Evolutionary conservation across 37 sponge, comb jelly and placozoan genomes (phyloP).

Genomic region (Diacarnus erythraeanus): DNA sequence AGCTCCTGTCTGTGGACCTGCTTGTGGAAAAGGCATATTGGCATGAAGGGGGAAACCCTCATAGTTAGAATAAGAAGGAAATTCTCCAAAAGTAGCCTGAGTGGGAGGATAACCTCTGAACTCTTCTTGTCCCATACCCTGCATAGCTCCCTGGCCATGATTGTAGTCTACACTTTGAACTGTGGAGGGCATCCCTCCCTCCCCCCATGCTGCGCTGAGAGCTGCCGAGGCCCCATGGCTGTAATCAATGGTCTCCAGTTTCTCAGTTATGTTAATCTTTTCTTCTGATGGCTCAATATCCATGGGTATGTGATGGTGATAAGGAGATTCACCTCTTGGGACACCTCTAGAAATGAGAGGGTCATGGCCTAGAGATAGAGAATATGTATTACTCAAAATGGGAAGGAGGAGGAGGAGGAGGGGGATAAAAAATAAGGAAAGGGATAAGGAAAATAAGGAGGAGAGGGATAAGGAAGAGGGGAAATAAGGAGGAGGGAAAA

Average conservation of each 20-base stretch:
- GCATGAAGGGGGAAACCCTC: background rate
- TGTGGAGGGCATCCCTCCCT: background rate
- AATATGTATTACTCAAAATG: too few species aligned
- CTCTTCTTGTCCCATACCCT: background rate
- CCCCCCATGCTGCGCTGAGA: background rate
- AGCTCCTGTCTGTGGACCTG: slow-evolving; percentile 4
- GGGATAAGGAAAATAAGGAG: too few species aligned
- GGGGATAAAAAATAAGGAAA: too few species aligned
- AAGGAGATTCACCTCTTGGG: background rate
- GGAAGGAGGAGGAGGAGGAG: too few species aligned
- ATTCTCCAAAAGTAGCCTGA: background rate
- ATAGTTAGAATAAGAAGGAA: background rate
- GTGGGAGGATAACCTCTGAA: background rate
- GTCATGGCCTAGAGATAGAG: too few species aligned
- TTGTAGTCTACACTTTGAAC: slow-evolving; percentile 50
- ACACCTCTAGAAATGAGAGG: too few species aligned
- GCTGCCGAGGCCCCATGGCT: slow-evolving; percentile 28
- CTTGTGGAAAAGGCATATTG: background rate
- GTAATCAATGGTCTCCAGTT: slow-evolving; percentile 50
- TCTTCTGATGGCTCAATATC: background rate
- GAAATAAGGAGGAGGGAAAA: too few species aligned
- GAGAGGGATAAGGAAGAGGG: too few species aligned
- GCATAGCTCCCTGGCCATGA: slow-evolving; percentile 25
- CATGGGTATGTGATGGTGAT: background rate
- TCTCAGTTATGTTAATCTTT: background rate